Conservation (phyloP, 2,797 vertebrate genomes). For the Kryptolebias ocellatus region DNA sequence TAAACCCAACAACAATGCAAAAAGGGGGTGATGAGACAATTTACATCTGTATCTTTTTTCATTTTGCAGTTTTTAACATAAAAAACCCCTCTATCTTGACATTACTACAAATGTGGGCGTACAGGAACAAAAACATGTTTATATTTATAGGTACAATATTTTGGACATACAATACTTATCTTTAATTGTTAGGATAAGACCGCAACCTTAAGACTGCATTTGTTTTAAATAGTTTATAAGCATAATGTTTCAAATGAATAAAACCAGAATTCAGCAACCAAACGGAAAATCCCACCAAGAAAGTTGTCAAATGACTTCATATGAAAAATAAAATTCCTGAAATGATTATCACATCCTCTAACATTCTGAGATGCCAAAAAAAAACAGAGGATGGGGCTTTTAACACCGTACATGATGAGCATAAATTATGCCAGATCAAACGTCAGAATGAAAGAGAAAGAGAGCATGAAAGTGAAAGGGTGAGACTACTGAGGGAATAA, state of each 20-base stretch:
- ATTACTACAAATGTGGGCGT: too few relatives aligned
- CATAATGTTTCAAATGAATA: background rate
- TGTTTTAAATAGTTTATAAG: background rate
- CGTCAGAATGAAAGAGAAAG: constrained; percentile 31
- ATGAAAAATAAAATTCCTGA: background rate
- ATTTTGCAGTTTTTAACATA: too few relatives aligned
- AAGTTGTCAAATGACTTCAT: accelerated
- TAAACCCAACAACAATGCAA: too few relatives aligned
- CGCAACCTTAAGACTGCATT: background rate
- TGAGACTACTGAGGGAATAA: background rate
- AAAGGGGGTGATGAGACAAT: too few relatives aligned
- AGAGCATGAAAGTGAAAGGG: constrained; percentile 31
- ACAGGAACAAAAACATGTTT: too few relatives aligned
- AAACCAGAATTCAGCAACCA: background rate
- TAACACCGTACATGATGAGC: background rate
- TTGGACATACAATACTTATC: background rate
- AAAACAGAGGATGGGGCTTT: constrained; percentile 4
- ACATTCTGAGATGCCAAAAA: background rate
- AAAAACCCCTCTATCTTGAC: too few relatives aligned
- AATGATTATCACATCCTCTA: background rate
- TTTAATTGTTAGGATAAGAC: background rate
- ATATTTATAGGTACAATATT: too few relatives aligned
- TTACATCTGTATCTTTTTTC: too few relatives aligned
- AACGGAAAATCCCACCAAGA: background rate
- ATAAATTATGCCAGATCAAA: background rate